phyloP scores from a whole-genome alignment of 2,797 vertebrate genomes.

The Poecilia wingei region DNA sequence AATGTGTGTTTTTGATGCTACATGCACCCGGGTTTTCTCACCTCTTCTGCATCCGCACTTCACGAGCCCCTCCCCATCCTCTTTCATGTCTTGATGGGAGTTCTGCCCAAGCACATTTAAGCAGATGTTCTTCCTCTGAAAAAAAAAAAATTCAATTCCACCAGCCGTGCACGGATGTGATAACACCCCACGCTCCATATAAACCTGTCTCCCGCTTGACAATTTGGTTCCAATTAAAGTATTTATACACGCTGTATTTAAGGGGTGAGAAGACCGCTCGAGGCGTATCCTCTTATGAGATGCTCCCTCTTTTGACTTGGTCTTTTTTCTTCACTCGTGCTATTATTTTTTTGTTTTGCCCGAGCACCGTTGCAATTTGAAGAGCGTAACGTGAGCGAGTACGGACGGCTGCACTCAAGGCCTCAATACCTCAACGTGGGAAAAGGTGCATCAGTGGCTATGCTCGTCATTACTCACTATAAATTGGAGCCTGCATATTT shows the following conservation, averaged over 20 bases:
- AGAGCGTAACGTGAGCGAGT: not conserved
- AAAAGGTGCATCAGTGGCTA: slow-evolving; percentile 2
- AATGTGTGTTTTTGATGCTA: slow-evolving; percentile 50
- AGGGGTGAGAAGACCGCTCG: slow-evolving; percentile 57
- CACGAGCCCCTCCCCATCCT: slow-evolving; percentile 7
- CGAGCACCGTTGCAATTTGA: slow-evolving; percentile 28
- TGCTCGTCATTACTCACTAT: slow-evolving; percentile 2
- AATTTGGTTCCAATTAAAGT: slow-evolving; percentile 76
- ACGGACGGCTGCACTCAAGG: slow-evolving; percentile 5
- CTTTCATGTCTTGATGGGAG: slow-evolving; percentile 63
- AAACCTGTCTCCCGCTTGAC: slow-evolving; percentile 72
- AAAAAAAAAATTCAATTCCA: slow-evolving; percentile 66
- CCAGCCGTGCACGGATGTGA: slow-evolving; percentile 66
- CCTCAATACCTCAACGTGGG: slow-evolving; percentile 14
- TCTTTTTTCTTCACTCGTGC: slow-evolving; percentile 51
- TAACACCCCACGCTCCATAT: slow-evolving; percentile 62
- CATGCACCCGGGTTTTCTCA: slow-evolving; percentile 44
- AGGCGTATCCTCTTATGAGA: slow-evolving; percentile 57
- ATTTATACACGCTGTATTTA: slow-evolving; percentile 71
- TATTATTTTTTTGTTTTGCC: slow-evolving; percentile 56
- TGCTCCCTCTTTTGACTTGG: slow-evolving; percentile 40
- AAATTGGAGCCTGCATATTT: slow-evolving; percentile 32
- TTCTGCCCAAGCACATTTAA: slow-evolving; percentile 64
- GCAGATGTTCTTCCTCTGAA: slow-evolving; percentile 68
- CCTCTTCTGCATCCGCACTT: slow-evolving; percentile 34